phyloP scores from a whole-genome alignment of 2,113 vertebrate species.

The Desmodus rotundus region DNA sequence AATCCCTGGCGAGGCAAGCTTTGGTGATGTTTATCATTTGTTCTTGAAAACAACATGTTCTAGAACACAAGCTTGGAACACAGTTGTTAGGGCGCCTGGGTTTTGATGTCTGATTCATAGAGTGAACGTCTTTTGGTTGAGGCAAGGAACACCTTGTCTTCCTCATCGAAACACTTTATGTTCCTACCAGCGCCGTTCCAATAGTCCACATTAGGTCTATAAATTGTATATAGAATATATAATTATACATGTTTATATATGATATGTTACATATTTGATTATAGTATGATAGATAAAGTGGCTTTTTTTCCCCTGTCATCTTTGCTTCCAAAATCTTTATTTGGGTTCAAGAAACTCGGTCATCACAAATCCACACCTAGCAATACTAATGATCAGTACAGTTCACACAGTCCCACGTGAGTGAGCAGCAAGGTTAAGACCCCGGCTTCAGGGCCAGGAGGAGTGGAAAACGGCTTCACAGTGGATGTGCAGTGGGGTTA shows the following conservation, averaged over 20 bases:
- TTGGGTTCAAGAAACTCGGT: not conserved
- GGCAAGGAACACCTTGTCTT: not conserved
- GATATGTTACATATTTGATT: not conserved
- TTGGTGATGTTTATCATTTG: not conserved
- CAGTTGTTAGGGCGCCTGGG: not conserved
- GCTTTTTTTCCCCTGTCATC: not conserved
- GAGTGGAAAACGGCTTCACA: not conserved
- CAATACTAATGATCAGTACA: not conserved
- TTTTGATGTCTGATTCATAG: not conserved
- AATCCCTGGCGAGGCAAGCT: not conserved
- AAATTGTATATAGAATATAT: not conserved
- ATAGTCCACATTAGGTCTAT: not conserved
- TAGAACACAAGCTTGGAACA: not conserved
- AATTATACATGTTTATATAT: not conserved
- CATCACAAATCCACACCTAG: not conserved
- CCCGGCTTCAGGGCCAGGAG: not conserved
- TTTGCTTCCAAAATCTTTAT: conserved; percentile 3
- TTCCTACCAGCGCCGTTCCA: not conserved
- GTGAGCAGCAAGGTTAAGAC: not conserved
- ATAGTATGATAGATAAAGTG: not conserved
- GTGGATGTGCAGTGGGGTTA: not conserved
- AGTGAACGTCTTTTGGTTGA: not conserved
- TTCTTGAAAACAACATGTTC: conserved; percentile 30
- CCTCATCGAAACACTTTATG: not conserved
- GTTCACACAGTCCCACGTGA: not conserved